A percentile compares a stretch with the other conserved stretches of the same genome.
phyloP scores from a whole-genome alignment of 2,888 invertebrate species.

The Nomada goodeniana region DNA sequence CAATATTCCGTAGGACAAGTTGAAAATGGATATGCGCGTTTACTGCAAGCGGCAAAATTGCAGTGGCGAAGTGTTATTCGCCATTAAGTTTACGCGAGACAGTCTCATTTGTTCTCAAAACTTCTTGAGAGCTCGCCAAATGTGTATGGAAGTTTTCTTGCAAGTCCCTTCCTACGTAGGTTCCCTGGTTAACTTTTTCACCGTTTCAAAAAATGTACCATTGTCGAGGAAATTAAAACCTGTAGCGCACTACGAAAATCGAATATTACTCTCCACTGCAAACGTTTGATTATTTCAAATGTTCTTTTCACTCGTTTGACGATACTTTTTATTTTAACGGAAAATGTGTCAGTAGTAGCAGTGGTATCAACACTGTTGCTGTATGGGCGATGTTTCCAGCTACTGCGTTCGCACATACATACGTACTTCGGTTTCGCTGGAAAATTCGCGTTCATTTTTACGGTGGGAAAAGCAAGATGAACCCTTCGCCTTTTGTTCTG shows the following conservation, averaged over 20 bases:
- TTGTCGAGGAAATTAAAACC: too few species aligned
- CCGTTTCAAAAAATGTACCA: background rate
- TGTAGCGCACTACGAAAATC: too few species aligned
- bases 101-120: background rate
- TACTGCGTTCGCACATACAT: too few species aligned
- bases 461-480: conserved; percentile 11
- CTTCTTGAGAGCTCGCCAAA: background rate
- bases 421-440: background rate
- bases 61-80: background rate
- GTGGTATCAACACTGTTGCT: too few species aligned
- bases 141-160: background rate
- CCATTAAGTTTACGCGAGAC: background rate
- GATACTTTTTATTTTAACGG: too few species aligned
- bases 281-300: too few species aligned
- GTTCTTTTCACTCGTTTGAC: too few species aligned
- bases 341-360: too few species aligned
- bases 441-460: background rate
- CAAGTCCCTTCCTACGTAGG: background rate
- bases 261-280: too few species aligned
- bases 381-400: too few species aligned
- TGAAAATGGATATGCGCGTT: background rate
- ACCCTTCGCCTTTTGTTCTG: conserved; percentile 24
- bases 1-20: background rate
- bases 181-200: background rate
- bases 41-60: background rate